These are phyloP conservation scores for Coluber constrictor DNA, from an alignment of 2,797 vertebrate species.

Conservation along the genomic window DNA sequence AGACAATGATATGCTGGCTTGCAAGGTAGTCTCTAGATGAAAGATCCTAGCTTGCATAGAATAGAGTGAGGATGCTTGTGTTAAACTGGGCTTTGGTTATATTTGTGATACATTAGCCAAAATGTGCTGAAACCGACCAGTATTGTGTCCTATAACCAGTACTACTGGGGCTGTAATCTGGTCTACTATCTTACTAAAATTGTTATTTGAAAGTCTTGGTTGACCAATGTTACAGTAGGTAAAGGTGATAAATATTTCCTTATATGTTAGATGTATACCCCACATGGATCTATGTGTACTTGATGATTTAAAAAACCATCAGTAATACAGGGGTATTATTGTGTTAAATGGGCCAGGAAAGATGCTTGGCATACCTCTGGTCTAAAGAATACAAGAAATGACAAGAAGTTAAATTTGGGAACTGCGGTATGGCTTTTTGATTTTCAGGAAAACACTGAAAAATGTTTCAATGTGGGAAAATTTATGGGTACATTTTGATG, in stretches of 20 bases:
- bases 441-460: neutral
- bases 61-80: neutral
- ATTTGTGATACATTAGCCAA: neutral
- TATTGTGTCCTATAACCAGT: neutral
- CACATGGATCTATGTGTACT: neutral
- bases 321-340: neutral
- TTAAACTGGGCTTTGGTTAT: neutral
- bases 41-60: neutral
- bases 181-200: neutral
- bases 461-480: neutral
- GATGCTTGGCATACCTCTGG: neutral
- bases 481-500: neutral
- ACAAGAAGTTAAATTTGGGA: neutral
- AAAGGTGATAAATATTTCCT: neutral
- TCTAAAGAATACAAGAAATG: neutral
- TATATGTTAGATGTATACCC: neutral
- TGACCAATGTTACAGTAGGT: neutral
- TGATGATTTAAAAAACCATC: neutral
- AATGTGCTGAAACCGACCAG: neutral
- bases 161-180: neutral
- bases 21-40: neutral
- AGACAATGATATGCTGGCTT: neutral
- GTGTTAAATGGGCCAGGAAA: neutral
- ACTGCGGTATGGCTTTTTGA: neutral
- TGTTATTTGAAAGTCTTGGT: neutral